Percentiles rank a stretch among this genome's conserved stretches.
Evolutionary conservation across 2,888 invertebrate species (phyloP).

Genomic region (Andrena praecox): DNA sequence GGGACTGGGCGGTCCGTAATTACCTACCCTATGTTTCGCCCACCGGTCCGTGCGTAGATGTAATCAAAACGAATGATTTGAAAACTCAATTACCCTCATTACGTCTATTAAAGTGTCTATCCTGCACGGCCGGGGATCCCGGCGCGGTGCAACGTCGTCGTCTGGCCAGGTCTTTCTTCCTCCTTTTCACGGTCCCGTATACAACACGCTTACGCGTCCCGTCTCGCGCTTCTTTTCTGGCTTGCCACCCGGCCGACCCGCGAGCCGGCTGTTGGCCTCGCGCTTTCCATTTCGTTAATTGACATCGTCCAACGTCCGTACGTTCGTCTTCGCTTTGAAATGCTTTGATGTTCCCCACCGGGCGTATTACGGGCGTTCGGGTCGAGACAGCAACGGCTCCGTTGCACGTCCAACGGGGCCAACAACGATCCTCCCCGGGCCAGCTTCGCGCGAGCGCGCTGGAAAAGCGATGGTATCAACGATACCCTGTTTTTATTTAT

Average conservation of each 20-base stretch:
- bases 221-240: slow-evolving; percentile 22
- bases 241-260: neutral
- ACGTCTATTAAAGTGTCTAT: slow-evolving; percentile 80
- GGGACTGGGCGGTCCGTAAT: slow-evolving; percentile 83
- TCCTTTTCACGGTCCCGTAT: neutral
- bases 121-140: slow-evolving; percentile 47
- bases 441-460: neutral
- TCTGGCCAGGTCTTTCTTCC: slow-evolving; percentile 6
- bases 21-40: slow-evolving; percentile 83
- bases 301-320: slow-evolving; percentile 38
- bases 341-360: slow-evolving; percentile 39
- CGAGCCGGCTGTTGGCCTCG: slow-evolving; percentile 21
- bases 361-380: neutral
- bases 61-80: slow-evolving; percentile 84
- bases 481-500: slow-evolving; percentile 30
- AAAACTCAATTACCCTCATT: slow-evolving; percentile 84
- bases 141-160: slow-evolving; percentile 37
- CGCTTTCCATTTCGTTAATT: slow-evolving; percentile 57
- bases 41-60: slow-evolving; percentile 81
- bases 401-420: slow-evolving; percentile 4
- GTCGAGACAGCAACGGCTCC: neutral
- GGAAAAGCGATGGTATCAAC: slow-evolving; percentile 8
- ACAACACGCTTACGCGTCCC: neutral
- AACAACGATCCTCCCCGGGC: neutral
- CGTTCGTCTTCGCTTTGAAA: slow-evolving; percentile 46